Base-by-base conservation (phyloP, 2,888 invertebrate genomes). In the Trichopoda pennipes region DNA sequence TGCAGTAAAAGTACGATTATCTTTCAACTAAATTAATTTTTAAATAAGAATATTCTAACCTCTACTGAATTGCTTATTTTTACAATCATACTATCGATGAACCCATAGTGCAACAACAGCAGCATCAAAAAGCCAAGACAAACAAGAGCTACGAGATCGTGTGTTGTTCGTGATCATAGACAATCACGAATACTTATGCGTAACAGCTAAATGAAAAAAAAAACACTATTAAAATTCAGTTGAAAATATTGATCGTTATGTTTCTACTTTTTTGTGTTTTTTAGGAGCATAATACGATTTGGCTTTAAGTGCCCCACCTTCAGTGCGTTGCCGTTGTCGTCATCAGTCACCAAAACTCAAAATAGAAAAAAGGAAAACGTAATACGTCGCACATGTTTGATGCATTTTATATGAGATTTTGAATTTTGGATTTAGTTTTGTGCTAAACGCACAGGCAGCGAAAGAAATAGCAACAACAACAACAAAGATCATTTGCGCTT, bases 221-320 rank as follows among this genome's bases (percentile, higher is more conserved):
- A 80, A 68, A 83, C n/a, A 80, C 55, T 56, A 51, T 72, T 79
- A 75, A 75, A 32, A 64, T 77, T 73, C 68, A 77, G 64, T 78
- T 58, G 69, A 55, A 64, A 58, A 81, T 75, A 75, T 81, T 44
- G 66, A 79, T 75, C 75, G 79, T 68, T 66, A 75, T 58, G 61
- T 76, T 77, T 76, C 28, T 55, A 21, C 42, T 58, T 56, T 66
- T 47, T 68, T n/a, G n/a, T n/a, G n/a, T n/a, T 58, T 66, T 74
- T 80, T 74, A 56, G 70, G 44, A 74, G 58, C 72, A 76, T 56
- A 56, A 47, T 38, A 73, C 56, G 77, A 58, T 73, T 78, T 76
- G 74, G 66, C 42, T 55, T 51, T 42, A 76, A 79, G 77, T 80
- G 84, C 84, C 84, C 83, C 84, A 85, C 84, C 84, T 85, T 84